Evolutionary conservation across 2,888 invertebrate genomes (phyloP).

Genomic region (Amiota minor): DNA sequence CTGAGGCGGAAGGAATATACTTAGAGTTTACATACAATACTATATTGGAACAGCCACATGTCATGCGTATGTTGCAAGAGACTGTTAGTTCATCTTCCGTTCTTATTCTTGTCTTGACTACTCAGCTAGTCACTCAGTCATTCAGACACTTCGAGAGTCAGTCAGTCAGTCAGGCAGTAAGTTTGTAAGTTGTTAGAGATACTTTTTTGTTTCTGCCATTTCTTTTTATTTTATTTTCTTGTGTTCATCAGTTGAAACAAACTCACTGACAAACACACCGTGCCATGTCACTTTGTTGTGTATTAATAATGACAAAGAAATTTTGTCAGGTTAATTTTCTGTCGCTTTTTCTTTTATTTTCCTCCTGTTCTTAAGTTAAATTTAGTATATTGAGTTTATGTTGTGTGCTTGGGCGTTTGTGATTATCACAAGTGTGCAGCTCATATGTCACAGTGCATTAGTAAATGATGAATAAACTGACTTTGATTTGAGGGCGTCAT

Average conservation of each 20-base stretch:
- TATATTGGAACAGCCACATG: slow-evolving; percentile 52
- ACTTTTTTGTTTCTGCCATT: too few relatives aligned
- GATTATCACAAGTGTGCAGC: slow-evolving; percentile 7
- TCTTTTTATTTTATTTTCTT: too few relatives aligned
- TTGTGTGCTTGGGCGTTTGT: background rate
- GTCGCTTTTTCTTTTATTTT: background rate
- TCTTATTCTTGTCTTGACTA: background rate
- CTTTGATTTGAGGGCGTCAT: too few relatives aligned
- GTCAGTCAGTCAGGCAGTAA: slow-evolving; percentile 36
- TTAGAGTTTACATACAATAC: slow-evolving; percentile 33
- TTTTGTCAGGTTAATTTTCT: slow-evolving; percentile 66
- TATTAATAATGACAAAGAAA: slow-evolving; percentile 50
- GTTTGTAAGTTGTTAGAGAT: background rate
- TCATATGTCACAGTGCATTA: slow-evolving; percentile 7
- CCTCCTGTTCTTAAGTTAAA: slow-evolving; percentile 46
- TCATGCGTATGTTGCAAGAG: slow-evolving; percentile 58
- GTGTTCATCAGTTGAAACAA: too few relatives aligned
- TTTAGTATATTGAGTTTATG: slow-evolving; percentile 49
- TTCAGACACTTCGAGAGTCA: slow-evolving; percentile 36
- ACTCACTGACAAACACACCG: slow-evolving; percentile 24
- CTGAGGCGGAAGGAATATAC: too few relatives aligned
- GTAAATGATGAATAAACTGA: too few relatives aligned
- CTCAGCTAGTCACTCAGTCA: slow-evolving; percentile 20
- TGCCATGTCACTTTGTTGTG: slow-evolving; percentile 20
- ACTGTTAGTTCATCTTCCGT: too few relatives aligned